Base-by-base conservation (phyloP, 1,140 invertebrate species). In the Drosophila santomea region DNA sequence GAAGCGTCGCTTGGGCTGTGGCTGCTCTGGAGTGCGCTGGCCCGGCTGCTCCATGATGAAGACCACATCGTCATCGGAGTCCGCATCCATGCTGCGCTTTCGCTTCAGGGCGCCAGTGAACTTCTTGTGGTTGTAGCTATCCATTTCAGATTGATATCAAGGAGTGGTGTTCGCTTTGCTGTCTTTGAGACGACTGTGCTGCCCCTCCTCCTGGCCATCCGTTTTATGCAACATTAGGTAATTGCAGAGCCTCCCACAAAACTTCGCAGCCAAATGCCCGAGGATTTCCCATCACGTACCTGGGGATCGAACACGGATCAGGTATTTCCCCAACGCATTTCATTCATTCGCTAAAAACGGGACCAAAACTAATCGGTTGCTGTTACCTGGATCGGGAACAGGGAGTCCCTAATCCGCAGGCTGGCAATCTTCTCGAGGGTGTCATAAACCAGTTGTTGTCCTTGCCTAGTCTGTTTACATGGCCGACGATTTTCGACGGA, bases 391-490 rank as follows among this genome's bases (percentile, higher is more conserved):
- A 43, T 8, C 43, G 36, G 38, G 39, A 36, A 43, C 5, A 54
- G 36, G 38, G 39, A 36, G 55, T 71, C 32, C 20, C 55, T 86
- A 88, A 86, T 86, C 83, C 83, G 71, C 75, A 76, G 79, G 83
- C 84, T 81, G 78, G 32, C 61, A 74, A 57, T 61, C 44, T 14
- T 14, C 28, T 17, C 48, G 38, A 48, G 79, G 66, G 83, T 67
- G 83, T 88, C 83, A 88, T 88, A 88, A 88, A 89, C 79, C 79
- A 88, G 84, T 88, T 88, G 82, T 85, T 85, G 72, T 83, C 62
- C 77, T 69, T 80, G 32, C 14, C 23, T 25, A 20, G 64, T 25
- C 79, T 81, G 56, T 77, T 78, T 78, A 56, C 58, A 60, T 73
- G 47, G 59, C 48, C 56, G 58, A 47, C 43, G 38, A 68, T 50